Evolutionary conservation across 64 coral and sea anemone genomes (phyloP), one percentile per base, ranked within the genome.

Genomic region (Trachythela sp.): DNA sequence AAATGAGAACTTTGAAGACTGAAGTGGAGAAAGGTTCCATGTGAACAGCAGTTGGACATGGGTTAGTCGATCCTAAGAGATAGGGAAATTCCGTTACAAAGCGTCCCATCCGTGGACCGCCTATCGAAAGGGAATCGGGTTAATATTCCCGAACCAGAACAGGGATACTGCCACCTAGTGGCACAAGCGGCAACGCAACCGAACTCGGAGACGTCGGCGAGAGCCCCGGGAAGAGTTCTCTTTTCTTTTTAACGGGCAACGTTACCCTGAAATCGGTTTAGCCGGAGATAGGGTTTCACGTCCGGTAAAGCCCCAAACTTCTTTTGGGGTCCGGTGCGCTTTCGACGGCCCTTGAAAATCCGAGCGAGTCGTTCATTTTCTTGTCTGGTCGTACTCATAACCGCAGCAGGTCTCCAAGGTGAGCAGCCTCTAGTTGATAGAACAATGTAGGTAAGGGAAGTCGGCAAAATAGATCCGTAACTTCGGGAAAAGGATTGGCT

Each of bases 141-240:
- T 27, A 77, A 77, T 77, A 77, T 77, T 77, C 71, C 71, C 31
- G 71, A 77, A 77, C n/a, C 71, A 35, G 71, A 77, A 77, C 71
- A 77, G 71, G 71, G 7, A 77, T 77, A 77, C 31, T 77, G 71
- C 71, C 42, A 77, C 36, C 11, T 39, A 10, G 71, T 77, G 71
- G 71, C 24, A 77, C 71, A 13, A 32, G 71, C 71, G n/a, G 31
- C 71, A 77, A 77, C 71, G 4, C 31, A 77, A 77, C 71, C 31
- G 13, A 35, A 77, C 71, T n/a, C n/a, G n/a, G n/a, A n/a, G n/a
- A n/a, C n/a, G n/a, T n/a, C n/a, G n/a, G n/a, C n/a, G n/a, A n/a
- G 31, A 77, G 71, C 31, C 71, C n/a, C 71, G 24, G 71, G 31
- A 77, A 77, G 71, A 77, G 71, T 77, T 77, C 24, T 77, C n/a